Percentiles rank a stretch among this genome's conserved stretches.
Conservation (phyloP, 2,888 invertebrate species). For the Uropetala carovei region DNA sequence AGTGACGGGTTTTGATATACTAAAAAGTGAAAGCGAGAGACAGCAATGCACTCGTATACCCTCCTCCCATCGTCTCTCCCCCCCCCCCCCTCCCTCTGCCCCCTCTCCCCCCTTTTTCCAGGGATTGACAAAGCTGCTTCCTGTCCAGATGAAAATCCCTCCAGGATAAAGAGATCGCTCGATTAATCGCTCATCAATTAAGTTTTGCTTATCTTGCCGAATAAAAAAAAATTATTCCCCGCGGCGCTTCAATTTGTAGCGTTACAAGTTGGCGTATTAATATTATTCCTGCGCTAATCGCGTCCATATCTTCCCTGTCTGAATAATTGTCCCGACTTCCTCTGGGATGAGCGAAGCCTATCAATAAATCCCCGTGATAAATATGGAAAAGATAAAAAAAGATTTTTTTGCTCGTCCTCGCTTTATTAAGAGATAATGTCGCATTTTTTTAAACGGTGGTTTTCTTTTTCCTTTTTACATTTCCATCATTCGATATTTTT, state of each 20-base stretch:
- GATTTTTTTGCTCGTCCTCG: too few species aligned
- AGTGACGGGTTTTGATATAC: constrained; percentile 22
- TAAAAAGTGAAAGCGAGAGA: background rate
- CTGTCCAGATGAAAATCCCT: constrained; percentile 56
- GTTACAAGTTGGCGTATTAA: constrained; percentile 36
- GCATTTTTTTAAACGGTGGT: too few species aligned
- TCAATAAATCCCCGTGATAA: background rate
- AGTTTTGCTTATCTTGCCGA: constrained; percentile 46
- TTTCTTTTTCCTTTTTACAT: too few species aligned
- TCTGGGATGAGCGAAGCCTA: background rate
- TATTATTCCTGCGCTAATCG: background rate
- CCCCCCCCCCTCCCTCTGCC: background rate
- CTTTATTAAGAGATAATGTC: too few species aligned
- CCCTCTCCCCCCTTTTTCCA: constrained; percentile 20
- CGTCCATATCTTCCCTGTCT: background rate
- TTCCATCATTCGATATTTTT: too few species aligned
- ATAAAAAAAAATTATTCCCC: background rate
- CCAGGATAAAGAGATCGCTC: constrained; percentile 48
- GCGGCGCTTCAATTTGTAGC: constrained; percentile 31
- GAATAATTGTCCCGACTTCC: constrained; percentile 19
- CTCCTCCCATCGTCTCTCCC: background rate
- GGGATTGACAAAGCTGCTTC: constrained; percentile 54
- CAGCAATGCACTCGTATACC: background rate
- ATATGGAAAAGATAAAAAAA: background rate
- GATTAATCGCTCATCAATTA: constrained; percentile 58